These are phyloP conservation scores for Pithys albifrons DNA, from an alignment of 2,113 vertebrate species.

Conservation along the genomic window DNA sequence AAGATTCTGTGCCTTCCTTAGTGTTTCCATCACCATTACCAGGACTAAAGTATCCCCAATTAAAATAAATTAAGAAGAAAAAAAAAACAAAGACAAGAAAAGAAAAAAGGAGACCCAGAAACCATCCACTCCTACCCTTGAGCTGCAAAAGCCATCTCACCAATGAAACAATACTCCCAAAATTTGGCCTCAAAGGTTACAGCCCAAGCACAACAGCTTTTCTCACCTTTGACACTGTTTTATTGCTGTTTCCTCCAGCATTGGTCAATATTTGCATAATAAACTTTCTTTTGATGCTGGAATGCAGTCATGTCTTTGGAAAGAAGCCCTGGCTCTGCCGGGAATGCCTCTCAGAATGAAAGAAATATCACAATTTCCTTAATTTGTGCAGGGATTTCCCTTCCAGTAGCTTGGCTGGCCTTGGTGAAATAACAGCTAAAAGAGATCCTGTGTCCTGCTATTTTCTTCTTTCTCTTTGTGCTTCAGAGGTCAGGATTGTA, in stretches of 20 bases:
- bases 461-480: background rate
- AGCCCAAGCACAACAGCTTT: background rate
- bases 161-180: background rate
- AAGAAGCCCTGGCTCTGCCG: background rate
- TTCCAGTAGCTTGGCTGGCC: conserved; percentile 1
- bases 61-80: background rate
- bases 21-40: background rate
- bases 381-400: conserved; percentile 32
- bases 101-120: background rate
- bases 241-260: conserved; percentile 20
- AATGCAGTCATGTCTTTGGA: conserved; percentile 28
- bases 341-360: conserved; percentile 11
- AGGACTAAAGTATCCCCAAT: background rate
- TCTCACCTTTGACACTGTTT: conserved; percentile 19
- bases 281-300: background rate
- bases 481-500: background rate
- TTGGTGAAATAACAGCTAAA: background rate
- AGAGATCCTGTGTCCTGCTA: background rate
- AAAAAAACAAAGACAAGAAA: background rate
- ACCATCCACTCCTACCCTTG: background rate
- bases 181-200: background rate
- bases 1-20: background rate
- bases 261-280: conserved; percentile 37
- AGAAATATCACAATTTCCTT: conserved; percentile 17
- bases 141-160: background rate